phyloP scores from a whole-genome alignment of 2,797 vertebrate species.

The Enteromius viviparus region DNA sequence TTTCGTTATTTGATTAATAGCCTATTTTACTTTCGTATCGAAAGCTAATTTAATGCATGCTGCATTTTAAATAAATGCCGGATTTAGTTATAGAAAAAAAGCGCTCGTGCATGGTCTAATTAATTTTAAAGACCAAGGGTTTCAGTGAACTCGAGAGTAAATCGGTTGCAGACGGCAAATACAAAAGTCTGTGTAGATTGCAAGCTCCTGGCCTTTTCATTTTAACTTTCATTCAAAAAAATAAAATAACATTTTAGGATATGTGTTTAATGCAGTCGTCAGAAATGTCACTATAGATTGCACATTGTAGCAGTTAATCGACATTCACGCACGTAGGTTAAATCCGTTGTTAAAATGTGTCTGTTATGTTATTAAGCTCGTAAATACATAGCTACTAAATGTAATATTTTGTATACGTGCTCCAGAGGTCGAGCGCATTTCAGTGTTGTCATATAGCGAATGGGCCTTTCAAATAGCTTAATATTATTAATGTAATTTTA shows the following conservation, averaged over 20 bases:
- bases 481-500: neutral
- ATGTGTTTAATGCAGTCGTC: neutral
- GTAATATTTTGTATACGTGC: neutral
- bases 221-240: neutral
- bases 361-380: neutral
- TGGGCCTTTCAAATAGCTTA: neutral
- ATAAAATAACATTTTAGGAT: neutral
- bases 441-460: neutral
- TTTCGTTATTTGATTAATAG: neutral
- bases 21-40: neutral
- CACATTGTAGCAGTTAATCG: neutral
- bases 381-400: neutral
- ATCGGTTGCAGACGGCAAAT: neutral
- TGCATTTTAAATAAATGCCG: slow-evolving; percentile 21
- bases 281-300: neutral
- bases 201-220: neutral
- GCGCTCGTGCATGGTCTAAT: neutral
- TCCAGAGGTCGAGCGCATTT: neutral
- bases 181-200: slow-evolving; percentile 19
- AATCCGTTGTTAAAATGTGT: neutral
- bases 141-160: neutral
- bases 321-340: neutral
- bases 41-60: neutral
- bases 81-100: neutral
- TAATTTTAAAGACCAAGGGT: slow-evolving; percentile 5